Evolutionary conservation across 1,140 invertebrate genomes (phyloP).

Genomic region (Mylabris phalerata): DNA sequence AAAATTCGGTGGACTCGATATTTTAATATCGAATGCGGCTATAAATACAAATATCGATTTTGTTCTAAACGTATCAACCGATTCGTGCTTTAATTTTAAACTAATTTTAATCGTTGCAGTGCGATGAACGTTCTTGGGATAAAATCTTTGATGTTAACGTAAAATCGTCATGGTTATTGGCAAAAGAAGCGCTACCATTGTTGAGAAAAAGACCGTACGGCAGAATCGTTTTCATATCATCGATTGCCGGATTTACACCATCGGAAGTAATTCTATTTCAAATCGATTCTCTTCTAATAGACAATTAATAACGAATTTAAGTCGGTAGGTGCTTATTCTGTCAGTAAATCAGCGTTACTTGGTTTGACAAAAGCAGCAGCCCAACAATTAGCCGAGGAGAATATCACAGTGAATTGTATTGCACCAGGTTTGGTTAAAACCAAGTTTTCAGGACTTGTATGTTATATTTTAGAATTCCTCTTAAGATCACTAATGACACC

Average conservation of each 20-base stretch:
- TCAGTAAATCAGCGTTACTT: conserved; percentile 90
- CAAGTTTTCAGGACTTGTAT: conserved; percentile 77
- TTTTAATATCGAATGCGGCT: conserved; percentile 92
- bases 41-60: conserved; percentile 77
- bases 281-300: too few relatives aligned
- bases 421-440: conserved; percentile 90
- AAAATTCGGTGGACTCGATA: conserved; percentile 85
- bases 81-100: too few relatives aligned
- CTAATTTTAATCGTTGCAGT: conserved; percentile 45
- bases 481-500: too few relatives aligned
- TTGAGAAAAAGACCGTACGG: conserved; percentile 67
- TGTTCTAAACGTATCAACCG: conserved; percentile 49
- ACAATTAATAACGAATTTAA: conserved; percentile 38
- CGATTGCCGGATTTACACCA: too few relatives aligned
- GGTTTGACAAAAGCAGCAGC: conserved; percentile 81
- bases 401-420: conserved; percentile 89
- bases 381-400: conserved; percentile 61
- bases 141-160: conserved; percentile 97
- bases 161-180: conserved; percentile 79
- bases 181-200: conserved; percentile 81
- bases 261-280: too few relatives aligned
- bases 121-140: conserved; percentile 77
- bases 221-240: too few relatives aligned
- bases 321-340: conserved; percentile 83
- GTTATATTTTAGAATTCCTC: conserved; percentile 25